Base-by-base conservation (phyloP, 2,888 invertebrate genomes). In the Sinopyrophorus schimmeli region DNA sequence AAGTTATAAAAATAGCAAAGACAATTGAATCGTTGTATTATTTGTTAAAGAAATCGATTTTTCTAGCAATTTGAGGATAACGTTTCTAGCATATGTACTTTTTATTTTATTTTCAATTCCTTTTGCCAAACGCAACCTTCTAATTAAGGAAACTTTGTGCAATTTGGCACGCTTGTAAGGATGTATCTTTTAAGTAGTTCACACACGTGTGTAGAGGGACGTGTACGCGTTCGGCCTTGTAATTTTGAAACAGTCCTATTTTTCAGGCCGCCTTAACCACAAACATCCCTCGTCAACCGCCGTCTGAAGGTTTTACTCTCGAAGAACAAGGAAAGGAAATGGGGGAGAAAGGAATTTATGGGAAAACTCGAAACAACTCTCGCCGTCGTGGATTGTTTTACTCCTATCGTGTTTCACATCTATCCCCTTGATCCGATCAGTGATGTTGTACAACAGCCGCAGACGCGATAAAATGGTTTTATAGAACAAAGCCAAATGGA, bases 401-500 rank as follows among this genome's bases (percentile, higher is more conserved):
- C 41, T 48, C 44, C 50, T 51, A 53, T 47, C 48, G 44, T 20
- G 38, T 46, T 47, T 40, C 49, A 28, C 48, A 47, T 54, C 54
- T 51, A 39, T 39, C 47, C 50, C 21, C 43, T 34, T 50, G 44
- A 52, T 40, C 40, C 50, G 41, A 50, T 47, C 42, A 31, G 39
- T 30, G 17, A 37, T 44, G 35, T 48, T 44, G 49, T 46, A 46
- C 44, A 46, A 49, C 41, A 37, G 40, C 40, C 30, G 47, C 39
- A 46, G 30, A 17, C 50, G 41, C 54, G 37, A 51, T 48, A 54
- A 54, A 54, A 39, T 47, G 48, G 39, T 54, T 54, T 54, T 54
- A 54, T 43, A 51, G 44, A 51, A 54, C 37, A 51, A 47, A 54
- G 38, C 42, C 39, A 43, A 28, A 30, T 40, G 37, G 54, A 47